Base-by-base conservation (phyloP, 2,888 invertebrate genomes). In the Amphipoea oculea region DNA sequence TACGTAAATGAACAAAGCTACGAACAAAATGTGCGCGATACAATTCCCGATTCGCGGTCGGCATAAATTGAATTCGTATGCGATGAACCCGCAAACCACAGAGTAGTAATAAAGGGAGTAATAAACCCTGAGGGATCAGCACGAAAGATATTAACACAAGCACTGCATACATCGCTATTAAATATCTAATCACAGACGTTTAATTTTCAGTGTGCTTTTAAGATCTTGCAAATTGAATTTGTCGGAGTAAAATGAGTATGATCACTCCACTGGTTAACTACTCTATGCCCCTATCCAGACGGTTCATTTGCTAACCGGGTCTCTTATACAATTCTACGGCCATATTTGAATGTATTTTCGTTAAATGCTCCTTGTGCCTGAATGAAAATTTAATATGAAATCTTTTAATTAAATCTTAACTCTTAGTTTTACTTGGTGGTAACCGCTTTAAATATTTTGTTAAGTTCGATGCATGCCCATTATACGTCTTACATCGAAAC, bases 301-400 rank as follows among this genome's bases (percentile, higher is more conserved):
- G 75, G 71, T 93, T 93, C 92, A 93, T 94, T 94, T 92, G 89
- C 81, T 92, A 94, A 93, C 91, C 92, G 90, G 92, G 90, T 85
- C 91, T 86, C 89, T 90, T 78, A 90, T 90, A 89, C 83, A 86
- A 91, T 89, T 85, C 85, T 90, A 88, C 80, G 66, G 82, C 70
- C 80, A 80, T 83, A 89, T 86, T 89, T 87, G 69, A 90, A 88
- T 88, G 72, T 83, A 83, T 86, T 88, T 86, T 83, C 79, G 42
- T 81, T 76, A 82, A 88, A 83, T 73, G 83, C 68, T 65, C 73
- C 73, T 69, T 85, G 63, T 72, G 63, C 51, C 36, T 17, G 54
- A 83, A 80, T 86, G 84, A 85, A 80, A 81, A 78, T 84, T 82
- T 78, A 73, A 73, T 72, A 71, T 63, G 84, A 78, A 89, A 92